Conservation (phyloP, 1,140 invertebrate species). For the Nasonia longicornis region DNA sequence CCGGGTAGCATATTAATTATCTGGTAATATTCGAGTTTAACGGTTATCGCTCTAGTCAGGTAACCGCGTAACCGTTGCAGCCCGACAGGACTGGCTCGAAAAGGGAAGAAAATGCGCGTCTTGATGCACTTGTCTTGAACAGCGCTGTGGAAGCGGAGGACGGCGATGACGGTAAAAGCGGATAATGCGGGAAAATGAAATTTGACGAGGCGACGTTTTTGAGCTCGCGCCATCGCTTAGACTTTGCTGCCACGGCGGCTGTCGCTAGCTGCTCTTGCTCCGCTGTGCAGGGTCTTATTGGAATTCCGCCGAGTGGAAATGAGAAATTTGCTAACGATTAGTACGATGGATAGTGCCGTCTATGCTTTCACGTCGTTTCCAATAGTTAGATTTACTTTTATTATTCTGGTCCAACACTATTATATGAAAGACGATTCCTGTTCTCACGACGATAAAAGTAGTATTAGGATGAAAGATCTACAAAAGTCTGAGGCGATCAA, state of each 20-base stretch:
- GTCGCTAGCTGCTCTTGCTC: neutral
- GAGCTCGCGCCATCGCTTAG: neutral
- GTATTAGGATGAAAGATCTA: neutral
- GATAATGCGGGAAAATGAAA: neutral
- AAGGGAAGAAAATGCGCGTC: neutral
- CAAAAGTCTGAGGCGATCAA: constrained; percentile 2
- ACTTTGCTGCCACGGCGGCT: neutral
- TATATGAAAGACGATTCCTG: neutral
- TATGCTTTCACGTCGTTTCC: neutral
- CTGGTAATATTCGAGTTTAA: constrained; percentile 63
- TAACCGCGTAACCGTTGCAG: neutral
- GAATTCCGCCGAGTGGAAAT: neutral
- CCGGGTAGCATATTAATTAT: constrained; percentile 65
- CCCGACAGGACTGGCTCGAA: neutral
- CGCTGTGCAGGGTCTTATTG: neutral
- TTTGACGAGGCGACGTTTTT: constrained; percentile 2
- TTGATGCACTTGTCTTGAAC: neutral
- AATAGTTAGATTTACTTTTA: neutral
- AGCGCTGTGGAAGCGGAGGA: neutral
- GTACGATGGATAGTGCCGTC: neutral
- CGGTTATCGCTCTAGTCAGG: constrained; percentile 47
- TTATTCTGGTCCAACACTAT: too few relatives aligned
- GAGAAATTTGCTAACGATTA: neutral
- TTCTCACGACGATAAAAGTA: neutral
- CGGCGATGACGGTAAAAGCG: neutral